phyloP scores from a whole-genome alignment of 2,797 vertebrate species.

The Urocyon cinereoargenteus region DNA sequence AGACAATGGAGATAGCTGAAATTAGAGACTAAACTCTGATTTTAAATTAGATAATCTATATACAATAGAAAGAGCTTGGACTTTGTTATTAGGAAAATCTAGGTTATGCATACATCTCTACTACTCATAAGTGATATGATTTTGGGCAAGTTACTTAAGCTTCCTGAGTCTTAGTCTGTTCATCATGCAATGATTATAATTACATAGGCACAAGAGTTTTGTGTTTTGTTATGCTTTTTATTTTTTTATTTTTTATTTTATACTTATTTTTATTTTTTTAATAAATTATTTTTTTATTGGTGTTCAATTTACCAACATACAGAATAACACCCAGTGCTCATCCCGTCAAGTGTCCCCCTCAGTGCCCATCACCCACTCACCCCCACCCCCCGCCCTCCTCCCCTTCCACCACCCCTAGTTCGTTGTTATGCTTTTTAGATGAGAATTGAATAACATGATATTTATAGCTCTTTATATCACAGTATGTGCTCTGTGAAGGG shows the following conservation, averaged over 20 bases:
- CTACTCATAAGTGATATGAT: background rate
- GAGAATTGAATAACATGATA: background rate
- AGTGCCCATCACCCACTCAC: too few species aligned
- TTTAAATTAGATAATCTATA: slow-evolving; percentile 61
- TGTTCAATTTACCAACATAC: too few species aligned
- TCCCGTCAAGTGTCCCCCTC: too few species aligned
- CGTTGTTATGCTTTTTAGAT: slow-evolving; percentile 37
- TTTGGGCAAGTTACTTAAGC: slow-evolving; percentile 26
- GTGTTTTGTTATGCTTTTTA: slow-evolving; percentile 35
- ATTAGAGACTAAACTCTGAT: slow-evolving; percentile 32
- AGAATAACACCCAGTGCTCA: too few species aligned
- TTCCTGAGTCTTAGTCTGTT: background rate
- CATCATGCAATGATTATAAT: slow-evolving; percentile 29
- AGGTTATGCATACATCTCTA: background rate
- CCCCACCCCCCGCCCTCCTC: too few species aligned
- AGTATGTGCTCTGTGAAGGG: background rate
- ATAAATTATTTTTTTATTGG: too few species aligned
- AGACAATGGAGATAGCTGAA: background rate
- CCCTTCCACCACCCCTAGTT: too few species aligned
- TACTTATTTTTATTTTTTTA: too few species aligned
- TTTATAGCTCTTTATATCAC: background rate
- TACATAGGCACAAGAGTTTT: background rate
- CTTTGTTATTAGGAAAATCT: background rate
- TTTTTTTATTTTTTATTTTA: too few species aligned
- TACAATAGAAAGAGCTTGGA: background rate